Evolutionary conservation across 1,140 invertebrate genomes (phyloP), one percentile per base, ranked within the genome.

Genomic region (Mizuhopecten yessoensis): DNA sequence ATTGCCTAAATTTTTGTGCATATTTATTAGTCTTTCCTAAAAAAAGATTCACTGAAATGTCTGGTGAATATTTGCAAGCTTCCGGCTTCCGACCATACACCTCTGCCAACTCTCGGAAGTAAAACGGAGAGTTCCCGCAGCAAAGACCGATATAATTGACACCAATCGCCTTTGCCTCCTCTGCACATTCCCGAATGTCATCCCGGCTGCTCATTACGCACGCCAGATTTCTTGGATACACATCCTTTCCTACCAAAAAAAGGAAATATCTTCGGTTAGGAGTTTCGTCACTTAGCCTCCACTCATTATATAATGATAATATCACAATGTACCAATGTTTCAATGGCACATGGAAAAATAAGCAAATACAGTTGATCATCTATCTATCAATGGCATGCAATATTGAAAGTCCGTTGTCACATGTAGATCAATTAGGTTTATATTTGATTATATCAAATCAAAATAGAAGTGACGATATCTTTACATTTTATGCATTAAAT

Each of bases 121-220:
- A 94, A 34, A 91, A 87, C 23, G 93, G 36, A 5, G 89, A 36
- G 34, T 94, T 94, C 0, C 94, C 94, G 90, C 94, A 95, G 87
- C 94, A 95, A 0, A 95, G 88, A 23, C 94, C 94, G 11, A 95
- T 88, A 87, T 95, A 95, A 15, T 94, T 34, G 0, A 95, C 90
- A 0, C 94, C 94, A 17, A 95, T 91, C 15, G 92, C 93, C 75
- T 92, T 92, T 0, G 90, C 91, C 23, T 92, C 89, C 39, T 92
- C 49, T 0, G 92, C 93, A 45, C 92, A 95, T 15, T 87, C 34
- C 86, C n/a, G 87, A 29, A 95, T 88, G n/a, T 95, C 91, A 33
- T 90, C 91, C 33, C 89, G 33, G 33, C 94, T 92, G 34, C 90
- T 91, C 34, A 88, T 33, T 0, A n/a, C 90, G 33, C 75, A 42